Conservation (phyloP, 2,888 invertebrate genomes). For the Resseliella maxima region DNA sequence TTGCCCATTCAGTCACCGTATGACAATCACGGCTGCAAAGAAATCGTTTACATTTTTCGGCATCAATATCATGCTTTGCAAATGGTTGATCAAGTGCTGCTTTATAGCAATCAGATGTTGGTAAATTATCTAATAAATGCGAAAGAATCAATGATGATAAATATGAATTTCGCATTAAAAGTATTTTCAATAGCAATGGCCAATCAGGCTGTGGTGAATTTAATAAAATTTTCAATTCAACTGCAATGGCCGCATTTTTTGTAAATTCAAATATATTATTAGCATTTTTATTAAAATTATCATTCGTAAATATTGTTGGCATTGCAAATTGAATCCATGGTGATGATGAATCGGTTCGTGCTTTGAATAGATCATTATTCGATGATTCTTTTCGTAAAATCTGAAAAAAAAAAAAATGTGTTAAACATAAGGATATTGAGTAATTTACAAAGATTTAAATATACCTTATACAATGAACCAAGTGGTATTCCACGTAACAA, state of each 20-base stretch:
- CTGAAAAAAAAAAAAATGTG: conserved; percentile 62
- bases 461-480: conserved; percentile 80
- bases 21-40: conserved; percentile 77
- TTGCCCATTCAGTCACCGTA: conserved; percentile 63
- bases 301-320: conserved; percentile 72
- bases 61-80: conserved; percentile 65
- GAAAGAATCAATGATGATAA: conserved; percentile 72
- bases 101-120: conserved; percentile 66
- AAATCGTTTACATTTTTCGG: conserved; percentile 74
- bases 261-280: conserved; percentile 69
- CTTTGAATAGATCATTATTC: conserved; percentile 70
- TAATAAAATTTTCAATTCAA: conserved; percentile 78
- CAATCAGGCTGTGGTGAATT: conserved; percentile 84
- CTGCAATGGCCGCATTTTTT: conserved; percentile 73
- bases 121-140: conserved; percentile 69
- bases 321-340: conserved; percentile 79
- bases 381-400: conserved; percentile 71
- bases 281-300: conserved; percentile 67
- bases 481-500: conserved; percentile 80
- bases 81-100: conserved; percentile 67
- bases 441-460: no score
- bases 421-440: background rate
- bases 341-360: conserved; percentile 70
- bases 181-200: conserved; percentile 78
- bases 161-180: conserved; percentile 78